A percentile compares a stretch with the other conserved stretches of the same genome.
Conservation (phyloP, 2,113 vertebrate species). For the Probosciger aterrimus region DNA sequence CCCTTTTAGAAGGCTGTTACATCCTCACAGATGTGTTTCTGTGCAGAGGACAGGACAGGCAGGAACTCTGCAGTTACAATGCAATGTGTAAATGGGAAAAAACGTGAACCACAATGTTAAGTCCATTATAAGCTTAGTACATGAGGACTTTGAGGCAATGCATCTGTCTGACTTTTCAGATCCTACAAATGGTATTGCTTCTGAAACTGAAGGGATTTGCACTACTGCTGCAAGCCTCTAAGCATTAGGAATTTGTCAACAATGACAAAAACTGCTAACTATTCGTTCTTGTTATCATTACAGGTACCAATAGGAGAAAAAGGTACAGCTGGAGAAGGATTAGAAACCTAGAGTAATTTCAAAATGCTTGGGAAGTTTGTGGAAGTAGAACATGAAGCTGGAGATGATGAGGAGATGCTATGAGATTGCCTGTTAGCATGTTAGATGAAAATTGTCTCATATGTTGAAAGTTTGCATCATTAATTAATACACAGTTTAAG, state of each 20-base stretch:
- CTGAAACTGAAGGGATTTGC: neutral
- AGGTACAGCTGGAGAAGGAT: neutral
- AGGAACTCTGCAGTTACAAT: neutral
- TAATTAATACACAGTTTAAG: slow-evolving; percentile 49
- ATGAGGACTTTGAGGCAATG: neutral
- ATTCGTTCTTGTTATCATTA: neutral
- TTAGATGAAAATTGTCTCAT: neutral
- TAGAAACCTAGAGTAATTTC: neutral
- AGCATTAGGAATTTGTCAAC: neutral
- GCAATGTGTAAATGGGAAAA: neutral
- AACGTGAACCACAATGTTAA: neutral
- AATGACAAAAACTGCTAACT: neutral
- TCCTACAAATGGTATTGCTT: neutral
- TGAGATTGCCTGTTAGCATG: slow-evolving; percentile 15
- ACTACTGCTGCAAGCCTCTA: neutral
- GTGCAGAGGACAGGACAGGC: neutral
- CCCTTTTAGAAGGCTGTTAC: neutral
- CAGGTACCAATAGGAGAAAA: neutral
- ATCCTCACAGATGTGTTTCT: neutral
- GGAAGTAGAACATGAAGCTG: slow-evolving; percentile 5
- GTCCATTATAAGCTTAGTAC: neutral
- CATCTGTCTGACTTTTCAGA: neutral
- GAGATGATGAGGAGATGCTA: neutral
- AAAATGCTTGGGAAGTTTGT: slow-evolving; percentile 25
- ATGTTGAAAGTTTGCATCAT: slow-evolving; percentile 12